Percentiles rank a stretch among this genome's conserved stretches.
These are phyloP conservation scores for Tachyglossus aculeatus DNA, from an alignment of 2,797 vertebrate genomes.

Conservation along the genomic window DNA sequence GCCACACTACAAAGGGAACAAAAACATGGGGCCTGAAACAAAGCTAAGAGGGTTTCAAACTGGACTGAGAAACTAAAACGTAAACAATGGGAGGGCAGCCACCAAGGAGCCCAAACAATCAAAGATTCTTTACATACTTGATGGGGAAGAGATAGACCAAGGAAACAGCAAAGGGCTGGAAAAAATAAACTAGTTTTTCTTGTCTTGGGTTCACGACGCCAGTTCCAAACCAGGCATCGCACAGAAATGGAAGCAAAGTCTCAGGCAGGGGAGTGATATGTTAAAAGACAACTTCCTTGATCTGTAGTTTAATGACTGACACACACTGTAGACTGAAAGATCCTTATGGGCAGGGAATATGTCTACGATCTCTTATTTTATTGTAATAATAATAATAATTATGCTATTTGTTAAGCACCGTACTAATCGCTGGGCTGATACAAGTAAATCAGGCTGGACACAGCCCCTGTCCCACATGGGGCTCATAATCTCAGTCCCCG, in stretches of 20 bases:
- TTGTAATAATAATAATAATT: too few species aligned
- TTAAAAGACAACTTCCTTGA: too few species aligned
- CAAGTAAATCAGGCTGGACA: too few species aligned
- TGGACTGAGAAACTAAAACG: slow-evolving; percentile 6
- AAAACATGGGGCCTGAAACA: background rate
- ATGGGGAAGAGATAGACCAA: background rate
- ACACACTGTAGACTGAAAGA: too few species aligned
- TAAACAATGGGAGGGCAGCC: slow-evolving; percentile 11
- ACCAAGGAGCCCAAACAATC: background rate
- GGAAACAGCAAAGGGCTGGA: background rate
- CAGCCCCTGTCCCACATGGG: too few species aligned
- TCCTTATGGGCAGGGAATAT: too few species aligned
- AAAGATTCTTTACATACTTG: slow-evolving; percentile 33
- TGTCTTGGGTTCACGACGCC: background rate
- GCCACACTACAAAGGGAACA: background rate
- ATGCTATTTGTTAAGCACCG: too few species aligned
- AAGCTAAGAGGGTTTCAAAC: slow-evolving; percentile 1
- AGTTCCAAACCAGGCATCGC: slow-evolving; percentile 4
- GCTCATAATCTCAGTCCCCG: too few species aligned
- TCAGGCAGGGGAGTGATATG: slow-evolving; percentile 7
- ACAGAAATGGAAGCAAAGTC: slow-evolving; percentile 14
- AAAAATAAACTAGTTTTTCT: slow-evolving; percentile 8
- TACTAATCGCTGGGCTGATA: too few species aligned
- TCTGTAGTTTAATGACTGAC: too few species aligned
- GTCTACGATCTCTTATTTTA: too few species aligned